Conservation (phyloP, 2,797 vertebrate genomes). For the Pteronotus mesoamericanus region DNA sequence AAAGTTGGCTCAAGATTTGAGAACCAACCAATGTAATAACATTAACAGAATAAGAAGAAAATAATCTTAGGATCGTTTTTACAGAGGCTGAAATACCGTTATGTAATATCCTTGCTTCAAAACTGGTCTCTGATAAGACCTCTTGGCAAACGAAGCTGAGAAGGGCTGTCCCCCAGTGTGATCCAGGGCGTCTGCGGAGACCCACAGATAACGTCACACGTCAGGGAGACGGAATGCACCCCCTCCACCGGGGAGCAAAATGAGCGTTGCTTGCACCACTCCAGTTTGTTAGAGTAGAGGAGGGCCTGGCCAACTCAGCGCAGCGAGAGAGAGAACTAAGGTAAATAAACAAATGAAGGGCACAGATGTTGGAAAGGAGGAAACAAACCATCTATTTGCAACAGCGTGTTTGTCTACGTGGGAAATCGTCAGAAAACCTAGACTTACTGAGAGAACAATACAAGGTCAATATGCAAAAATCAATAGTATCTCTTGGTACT, state of each 20-base stretch:
- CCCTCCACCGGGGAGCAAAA: background rate
- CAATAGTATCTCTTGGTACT: background rate
- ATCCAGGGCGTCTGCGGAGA: background rate
- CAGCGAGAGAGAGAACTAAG: background rate
- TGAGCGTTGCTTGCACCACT: background rate
- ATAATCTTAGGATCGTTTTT: background rate
- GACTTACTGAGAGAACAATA: background rate
- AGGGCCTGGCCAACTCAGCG: too few relatives aligned
- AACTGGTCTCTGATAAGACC: background rate
- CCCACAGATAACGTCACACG: background rate
- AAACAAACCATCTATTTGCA: background rate
- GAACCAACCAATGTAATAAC: background rate
- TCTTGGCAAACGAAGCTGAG: background rate
- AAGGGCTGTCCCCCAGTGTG: background rate
- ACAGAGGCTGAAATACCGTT: background rate
- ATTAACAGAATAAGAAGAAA: background rate
- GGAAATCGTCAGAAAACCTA: background rate
- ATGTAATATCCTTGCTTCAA: background rate
- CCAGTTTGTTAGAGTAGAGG: too few relatives aligned
- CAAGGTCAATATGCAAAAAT: background rate
- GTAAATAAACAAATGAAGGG: background rate
- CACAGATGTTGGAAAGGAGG: background rate
- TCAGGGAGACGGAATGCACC: rapidly evolving
- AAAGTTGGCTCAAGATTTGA: background rate
- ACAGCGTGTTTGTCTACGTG: background rate